These are phyloP conservation scores for Pseudocheirus occidentalis DNA, from an alignment of 2,797 vertebrate species.

Conservation along the genomic window DNA sequence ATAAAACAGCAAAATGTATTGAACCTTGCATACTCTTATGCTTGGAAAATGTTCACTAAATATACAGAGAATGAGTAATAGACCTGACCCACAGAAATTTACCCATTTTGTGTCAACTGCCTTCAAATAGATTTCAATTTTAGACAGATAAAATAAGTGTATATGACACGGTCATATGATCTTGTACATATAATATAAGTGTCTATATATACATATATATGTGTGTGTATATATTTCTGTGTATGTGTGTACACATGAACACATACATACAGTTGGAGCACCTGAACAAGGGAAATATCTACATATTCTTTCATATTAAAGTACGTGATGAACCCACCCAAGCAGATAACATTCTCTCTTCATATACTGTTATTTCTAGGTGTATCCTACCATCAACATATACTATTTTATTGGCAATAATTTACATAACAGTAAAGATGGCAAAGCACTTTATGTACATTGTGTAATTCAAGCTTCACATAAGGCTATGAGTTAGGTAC, in stretches of 20 bases:
- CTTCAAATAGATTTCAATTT: background rate
- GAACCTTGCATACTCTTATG: background rate
- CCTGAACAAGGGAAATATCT: background rate
- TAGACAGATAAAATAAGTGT: background rate
- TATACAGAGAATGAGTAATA: background rate
- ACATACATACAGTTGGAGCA: background rate
- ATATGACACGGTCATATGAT: background rate
- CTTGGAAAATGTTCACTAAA: background rate
- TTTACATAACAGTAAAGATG: background rate
- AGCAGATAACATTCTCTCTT: background rate
- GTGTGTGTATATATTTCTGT: background rate
- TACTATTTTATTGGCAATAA: background rate
- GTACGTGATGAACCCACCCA: background rate
- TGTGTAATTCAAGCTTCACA: background rate
- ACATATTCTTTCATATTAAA: background rate
- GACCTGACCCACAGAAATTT: background rate
- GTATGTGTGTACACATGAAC: background rate
- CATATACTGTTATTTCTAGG: background rate
- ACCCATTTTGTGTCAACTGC: background rate
- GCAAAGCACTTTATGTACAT: background rate
- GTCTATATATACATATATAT: too few species aligned
- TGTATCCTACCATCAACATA: background rate
- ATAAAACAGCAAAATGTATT: background rate
- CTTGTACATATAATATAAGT: background rate
- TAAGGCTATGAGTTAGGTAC: background rate